phyloP scores from a whole-genome alignment of 2,797 vertebrate genomes.

The Sarcophilus harrisii region DNA sequence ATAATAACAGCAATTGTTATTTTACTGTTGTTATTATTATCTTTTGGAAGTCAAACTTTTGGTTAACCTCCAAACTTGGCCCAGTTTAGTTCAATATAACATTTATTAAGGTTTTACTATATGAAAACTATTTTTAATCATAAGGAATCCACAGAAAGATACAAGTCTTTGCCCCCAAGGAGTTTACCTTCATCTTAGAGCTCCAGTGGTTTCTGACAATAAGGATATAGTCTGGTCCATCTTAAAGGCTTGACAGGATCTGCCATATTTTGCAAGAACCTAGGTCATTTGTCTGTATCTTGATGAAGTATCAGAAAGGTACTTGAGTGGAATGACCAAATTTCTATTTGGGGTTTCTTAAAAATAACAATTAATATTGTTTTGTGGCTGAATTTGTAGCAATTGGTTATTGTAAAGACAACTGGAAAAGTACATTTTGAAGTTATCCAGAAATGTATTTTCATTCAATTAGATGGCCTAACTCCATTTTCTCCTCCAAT shows the following conservation, averaged over 20 bases:
- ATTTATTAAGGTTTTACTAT: not conserved
- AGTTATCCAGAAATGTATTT: not conserved
- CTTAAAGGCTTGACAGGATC: not conserved
- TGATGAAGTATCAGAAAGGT: not conserved
- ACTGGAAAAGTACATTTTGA: not conserved
- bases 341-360: not conserved
- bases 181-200: not conserved
- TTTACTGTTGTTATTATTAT: not conserved
- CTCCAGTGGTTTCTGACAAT: not conserved
- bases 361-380: not conserved
- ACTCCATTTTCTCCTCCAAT: not conserved
- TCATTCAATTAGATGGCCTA: not conserved
- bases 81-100: not conserved
- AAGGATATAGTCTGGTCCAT: not conserved
- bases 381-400: not conserved
- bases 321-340: not conserved
- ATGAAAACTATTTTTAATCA: not conserved
- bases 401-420: not conserved
- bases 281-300: not conserved
- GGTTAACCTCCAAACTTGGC: not conserved
- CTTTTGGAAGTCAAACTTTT: not conserved
- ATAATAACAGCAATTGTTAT: too few relatives aligned
- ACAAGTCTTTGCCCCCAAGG: not conserved
- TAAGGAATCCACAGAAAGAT: not conserved
- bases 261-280: not conserved